These are phyloP conservation scores for Ardeotis arabs DNA, from an alignment of 2,113 vertebrate species.

Conservation along the genomic window DNA sequence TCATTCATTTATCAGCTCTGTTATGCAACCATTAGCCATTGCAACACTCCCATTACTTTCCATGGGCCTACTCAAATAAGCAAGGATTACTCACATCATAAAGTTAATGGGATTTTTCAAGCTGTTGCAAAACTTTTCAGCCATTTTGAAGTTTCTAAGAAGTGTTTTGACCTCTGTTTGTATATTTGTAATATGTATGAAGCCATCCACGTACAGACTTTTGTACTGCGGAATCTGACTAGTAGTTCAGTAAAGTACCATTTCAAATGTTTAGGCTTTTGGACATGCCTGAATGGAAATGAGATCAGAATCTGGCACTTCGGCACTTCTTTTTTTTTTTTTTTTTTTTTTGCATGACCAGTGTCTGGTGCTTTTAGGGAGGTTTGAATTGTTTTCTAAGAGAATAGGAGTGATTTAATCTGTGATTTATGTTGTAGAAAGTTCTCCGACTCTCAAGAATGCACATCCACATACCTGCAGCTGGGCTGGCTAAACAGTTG, in stretches of 20 bases:
- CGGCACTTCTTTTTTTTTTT: background rate
- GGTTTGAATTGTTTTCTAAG: background rate
- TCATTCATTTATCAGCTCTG: background rate
- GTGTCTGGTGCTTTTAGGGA: background rate
- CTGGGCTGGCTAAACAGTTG: background rate
- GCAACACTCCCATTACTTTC: background rate
- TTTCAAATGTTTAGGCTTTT: background rate
- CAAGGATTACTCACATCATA: background rate
- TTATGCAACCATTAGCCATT: background rate
- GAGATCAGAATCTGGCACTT: background rate
- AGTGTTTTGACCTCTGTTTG: background rate
- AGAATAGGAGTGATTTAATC: background rate
- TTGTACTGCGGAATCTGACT: background rate
- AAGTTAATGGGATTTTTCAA: background rate
- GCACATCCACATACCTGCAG: background rate
- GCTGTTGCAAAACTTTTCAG: background rate
- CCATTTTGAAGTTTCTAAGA: background rate
- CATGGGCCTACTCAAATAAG: background rate
- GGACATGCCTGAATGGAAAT: background rate
- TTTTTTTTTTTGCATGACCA: background rate
- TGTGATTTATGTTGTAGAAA: background rate
- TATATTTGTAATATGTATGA: background rate
- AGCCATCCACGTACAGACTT: background rate
- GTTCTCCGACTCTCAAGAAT: background rate
- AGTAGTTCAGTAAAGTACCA: background rate